phyloP scores from a whole-genome alignment of 2,113 vertebrate species.

The Cyprinodon brontotheroides region DNA sequence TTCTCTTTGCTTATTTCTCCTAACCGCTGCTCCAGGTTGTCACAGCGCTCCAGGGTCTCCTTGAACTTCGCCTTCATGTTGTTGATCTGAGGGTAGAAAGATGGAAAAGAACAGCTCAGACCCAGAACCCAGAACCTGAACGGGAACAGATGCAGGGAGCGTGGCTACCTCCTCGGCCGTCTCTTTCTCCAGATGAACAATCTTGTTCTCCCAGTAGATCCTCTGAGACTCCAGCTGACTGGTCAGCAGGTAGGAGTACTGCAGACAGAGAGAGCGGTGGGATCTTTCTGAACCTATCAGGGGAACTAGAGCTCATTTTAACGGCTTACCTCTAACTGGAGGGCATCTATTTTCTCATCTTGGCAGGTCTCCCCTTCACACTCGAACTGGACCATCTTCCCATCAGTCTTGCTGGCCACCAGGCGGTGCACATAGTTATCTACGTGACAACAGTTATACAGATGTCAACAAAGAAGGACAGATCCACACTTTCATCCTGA shows the following conservation, averaged over 20 bases:
- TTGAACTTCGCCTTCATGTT: constrained; percentile 99
- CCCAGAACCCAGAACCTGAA: not conserved
- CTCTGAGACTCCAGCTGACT: constrained; percentile 98
- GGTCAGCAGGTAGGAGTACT: constrained; percentile 97
- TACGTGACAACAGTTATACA: constrained; percentile 58
- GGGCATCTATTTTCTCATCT: constrained; percentile 95
- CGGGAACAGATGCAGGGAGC: not conserved
- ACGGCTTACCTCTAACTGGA: constrained; percentile 89
- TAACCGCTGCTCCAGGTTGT: constrained; percentile 90
- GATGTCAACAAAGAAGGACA: not conserved
- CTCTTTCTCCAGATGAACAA: constrained; percentile 95
- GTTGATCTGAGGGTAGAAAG: constrained; percentile 85
- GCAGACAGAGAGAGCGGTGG: not conserved
- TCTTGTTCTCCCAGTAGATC: constrained; percentile 99
- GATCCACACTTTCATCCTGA: not conserved
- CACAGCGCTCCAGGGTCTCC: constrained; percentile 97
- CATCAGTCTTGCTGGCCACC: constrained; percentile 96
- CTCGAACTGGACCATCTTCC: constrained; percentile 98
- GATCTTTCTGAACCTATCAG: rapidly evolving
- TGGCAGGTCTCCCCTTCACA: constrained; percentile 97
- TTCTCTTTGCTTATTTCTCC: constrained; percentile 92
- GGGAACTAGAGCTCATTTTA: not conserved
- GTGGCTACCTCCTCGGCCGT: constrained; percentile 90
- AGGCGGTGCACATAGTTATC: constrained; percentile 98
- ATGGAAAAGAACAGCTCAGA: not conserved